These are phyloP conservation scores for Eristalinus aeneus DNA, from an alignment of 2,888 invertebrate species.

Conservation along the genomic window DNA sequence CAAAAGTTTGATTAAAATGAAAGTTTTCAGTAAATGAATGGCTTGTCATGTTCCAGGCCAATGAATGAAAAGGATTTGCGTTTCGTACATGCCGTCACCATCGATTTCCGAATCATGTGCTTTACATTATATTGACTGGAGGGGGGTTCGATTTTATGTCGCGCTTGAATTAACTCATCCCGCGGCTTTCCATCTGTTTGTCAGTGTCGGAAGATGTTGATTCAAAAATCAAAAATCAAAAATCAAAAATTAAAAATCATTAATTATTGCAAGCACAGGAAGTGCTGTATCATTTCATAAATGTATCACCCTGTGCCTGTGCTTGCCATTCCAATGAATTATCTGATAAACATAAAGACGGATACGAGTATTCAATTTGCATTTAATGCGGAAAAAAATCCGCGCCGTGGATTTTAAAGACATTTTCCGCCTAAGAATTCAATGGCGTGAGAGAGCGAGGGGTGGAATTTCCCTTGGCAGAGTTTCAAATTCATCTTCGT, in stretches of 20 bases:
- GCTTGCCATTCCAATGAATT: conserved; percentile 11
- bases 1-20: background rate
- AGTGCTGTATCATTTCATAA: too few relatives aligned
- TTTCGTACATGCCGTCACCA: too few relatives aligned
- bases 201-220: too few relatives aligned
- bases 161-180: too few relatives aligned
- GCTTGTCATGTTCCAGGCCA: background rate
- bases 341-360: conserved; percentile 11
- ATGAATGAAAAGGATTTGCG: too few relatives aligned
- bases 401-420: background rate
- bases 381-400: conserved; percentile 21
- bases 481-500: conserved; percentile 22
- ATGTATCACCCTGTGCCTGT: background rate
- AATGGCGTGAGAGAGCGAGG: background rate
- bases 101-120: too few relatives aligned
- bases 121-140: too few relatives aligned
- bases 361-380: conserved; percentile 22
- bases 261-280: too few relatives aligned
- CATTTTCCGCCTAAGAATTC: background rate
- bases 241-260: too few relatives aligned
- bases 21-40: background rate
- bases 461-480: conserved; percentile 15
- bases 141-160: too few relatives aligned
- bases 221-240: too few relatives aligned
- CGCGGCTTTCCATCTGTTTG: too few relatives aligned